Conservation (phyloP, 2,797 vertebrate genomes). For the Eulemur rubriventer region DNA sequence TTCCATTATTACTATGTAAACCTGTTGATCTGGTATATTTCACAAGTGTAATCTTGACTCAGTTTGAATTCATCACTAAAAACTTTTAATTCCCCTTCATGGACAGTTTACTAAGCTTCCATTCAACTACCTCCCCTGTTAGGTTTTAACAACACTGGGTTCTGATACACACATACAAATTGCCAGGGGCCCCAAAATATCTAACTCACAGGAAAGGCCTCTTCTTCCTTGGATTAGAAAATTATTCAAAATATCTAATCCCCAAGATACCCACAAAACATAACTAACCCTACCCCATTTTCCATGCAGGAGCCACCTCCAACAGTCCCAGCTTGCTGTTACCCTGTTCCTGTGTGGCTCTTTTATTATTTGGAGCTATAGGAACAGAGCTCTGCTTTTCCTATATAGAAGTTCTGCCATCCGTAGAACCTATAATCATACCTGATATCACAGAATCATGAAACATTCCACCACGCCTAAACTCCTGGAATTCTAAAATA, state of each 20-base stretch:
- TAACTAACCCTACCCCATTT: neutral
- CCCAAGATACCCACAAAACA: neutral
- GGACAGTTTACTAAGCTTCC: neutral
- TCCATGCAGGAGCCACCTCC: too few relatives aligned
- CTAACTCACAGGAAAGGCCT: neutral
- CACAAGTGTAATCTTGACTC: neutral
- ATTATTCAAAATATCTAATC: neutral
- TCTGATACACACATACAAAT: neutral
- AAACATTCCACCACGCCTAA: neutral
- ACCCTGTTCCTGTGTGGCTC: neutral
- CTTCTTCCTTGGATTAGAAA: neutral
- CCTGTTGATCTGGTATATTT: neutral
- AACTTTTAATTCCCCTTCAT: neutral
- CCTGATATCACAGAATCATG: neutral
- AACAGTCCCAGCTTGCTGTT: neutral
- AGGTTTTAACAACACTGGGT: neutral
- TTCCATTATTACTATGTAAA: neutral
- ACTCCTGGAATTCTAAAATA: neutral
- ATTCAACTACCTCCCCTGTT: neutral
- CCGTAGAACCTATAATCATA: neutral
- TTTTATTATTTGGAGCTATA: neutral
- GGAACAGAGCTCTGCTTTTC: neutral
- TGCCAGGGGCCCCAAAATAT: neutral
- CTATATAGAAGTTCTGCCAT: neutral
- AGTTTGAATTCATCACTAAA: neutral